Evolutionary conservation across 1,140 invertebrate genomes (phyloP), one percentile per base, ranked within the genome.

Genomic region (Drosophila pectinifera): DNA sequence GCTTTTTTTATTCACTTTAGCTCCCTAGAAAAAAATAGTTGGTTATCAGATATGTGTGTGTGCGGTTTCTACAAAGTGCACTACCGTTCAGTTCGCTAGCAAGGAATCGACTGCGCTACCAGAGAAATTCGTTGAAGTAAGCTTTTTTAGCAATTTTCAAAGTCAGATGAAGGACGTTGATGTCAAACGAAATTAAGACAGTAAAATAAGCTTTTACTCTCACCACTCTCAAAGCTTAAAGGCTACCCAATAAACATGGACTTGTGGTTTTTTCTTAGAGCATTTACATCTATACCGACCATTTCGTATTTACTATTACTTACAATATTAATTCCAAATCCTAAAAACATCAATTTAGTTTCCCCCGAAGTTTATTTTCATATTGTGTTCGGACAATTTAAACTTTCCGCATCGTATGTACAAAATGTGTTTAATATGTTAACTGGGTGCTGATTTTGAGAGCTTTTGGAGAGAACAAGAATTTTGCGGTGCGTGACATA

Each of bases 111-210:
- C 83, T 85, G 82, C 75, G 62, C 41, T 68, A 58, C 39, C 43
- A 39, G 69, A 74, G 61, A 62, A 57, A 74, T 57, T 64, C 79
- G 57, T 57, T 78, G 45, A 53, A 59, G 69, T 74, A 57, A 51
- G 54, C 63, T 51, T 28, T 46, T 51, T 28, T 46, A 38, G 56
- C 28, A 51, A 45, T 75, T 75, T 86, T 85, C 78, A 85, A 85
- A 85, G 82, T 85, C 82, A 85, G 57, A 78, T 85, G 82, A 85
- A 85, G 82, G 82, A 85, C 82, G 82, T 88, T 56, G 55, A 67
- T 59, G 82, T 85, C 82, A 85, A 58, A 36, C 61, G 45, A 41
- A 65, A 67, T 10, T 16, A 20, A 36, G 24, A 31, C 67, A 45
- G 67, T 16, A 20, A 26, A 18, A 31, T 10, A 39, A 26, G 69